Conservation (phyloP, 2,113 vertebrate genomes). For the Spizaetus ornatus region DNA sequence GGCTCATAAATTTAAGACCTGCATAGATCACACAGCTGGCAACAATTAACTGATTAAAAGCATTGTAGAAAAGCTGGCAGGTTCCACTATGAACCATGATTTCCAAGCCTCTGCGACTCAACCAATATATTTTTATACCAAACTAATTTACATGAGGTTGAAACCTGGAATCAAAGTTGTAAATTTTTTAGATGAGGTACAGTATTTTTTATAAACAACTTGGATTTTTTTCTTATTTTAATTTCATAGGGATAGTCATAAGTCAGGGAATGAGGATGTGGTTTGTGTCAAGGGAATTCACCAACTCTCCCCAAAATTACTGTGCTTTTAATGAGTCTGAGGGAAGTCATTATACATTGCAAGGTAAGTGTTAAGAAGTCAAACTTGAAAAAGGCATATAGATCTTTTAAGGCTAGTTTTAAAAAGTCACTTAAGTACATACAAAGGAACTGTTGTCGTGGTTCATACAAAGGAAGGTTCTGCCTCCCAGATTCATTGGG, state of each 20-base stretch:
- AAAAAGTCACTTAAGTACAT: not conserved
- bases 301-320: not conserved
- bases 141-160: not conserved
- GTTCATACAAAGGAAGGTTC: not conserved
- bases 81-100: not conserved
- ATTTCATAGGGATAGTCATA: not conserved
- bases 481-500: not conserved
- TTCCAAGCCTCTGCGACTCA: not conserved
- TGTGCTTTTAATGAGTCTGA: not conserved
- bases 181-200: not conserved
- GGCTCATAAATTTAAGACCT: not conserved
- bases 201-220: not conserved
- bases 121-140: not conserved
- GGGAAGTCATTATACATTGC: not conserved
- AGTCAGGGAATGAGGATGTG: not conserved
- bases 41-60: conserved; percentile 60
- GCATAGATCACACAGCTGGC: not conserved
- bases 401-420: not conserved
- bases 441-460: not conserved
- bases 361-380: not conserved
- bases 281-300: not conserved
- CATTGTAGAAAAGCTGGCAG: not conserved
- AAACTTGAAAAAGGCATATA: not conserved
- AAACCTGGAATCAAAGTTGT: not conserved
- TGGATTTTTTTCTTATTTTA: not conserved